Evolutionary conservation across 1,140 invertebrate species (phyloP).

Genomic region (Chrysopa pallens): DNA sequence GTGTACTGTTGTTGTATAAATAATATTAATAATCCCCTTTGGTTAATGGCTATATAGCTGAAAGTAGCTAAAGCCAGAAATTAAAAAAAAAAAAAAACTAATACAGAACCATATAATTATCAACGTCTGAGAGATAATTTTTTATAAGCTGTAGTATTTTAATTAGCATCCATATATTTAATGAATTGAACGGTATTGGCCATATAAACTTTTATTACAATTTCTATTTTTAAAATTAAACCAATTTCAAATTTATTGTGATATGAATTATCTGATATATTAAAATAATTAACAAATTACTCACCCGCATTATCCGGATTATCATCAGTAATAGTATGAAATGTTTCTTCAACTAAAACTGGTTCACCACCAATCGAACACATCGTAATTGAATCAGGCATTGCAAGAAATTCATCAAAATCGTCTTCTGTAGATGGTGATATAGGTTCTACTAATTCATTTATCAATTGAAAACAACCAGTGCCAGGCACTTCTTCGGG

Average conservation of each 20-base stretch:
- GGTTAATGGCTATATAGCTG: too few species aligned
- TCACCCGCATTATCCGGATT: background rate
- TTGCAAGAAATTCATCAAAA: slow-evolving; percentile 38
- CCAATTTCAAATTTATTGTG: slow-evolving; percentile 4
- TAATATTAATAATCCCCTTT: too few species aligned
- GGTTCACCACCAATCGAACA: slow-evolving; percentile 29
- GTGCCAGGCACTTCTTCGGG: too few species aligned
- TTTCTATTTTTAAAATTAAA: slow-evolving; percentile 1
- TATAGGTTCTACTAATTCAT: background rate
- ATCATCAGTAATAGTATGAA: slow-evolving; percentile 14
- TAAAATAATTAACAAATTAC: background rate
- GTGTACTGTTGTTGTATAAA: too few species aligned
- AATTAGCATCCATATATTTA: too few species aligned
- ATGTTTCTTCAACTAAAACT: slow-evolving; percentile 22
- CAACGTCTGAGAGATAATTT: too few species aligned
- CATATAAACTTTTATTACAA: slow-evolving; percentile 7
- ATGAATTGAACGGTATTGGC: too few species aligned
- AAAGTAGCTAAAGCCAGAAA: too few species aligned
- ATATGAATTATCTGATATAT: slow-evolving; percentile 15
- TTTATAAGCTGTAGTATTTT: too few species aligned
- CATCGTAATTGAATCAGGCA: slow-evolving; percentile 36
- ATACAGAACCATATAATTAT: too few species aligned
- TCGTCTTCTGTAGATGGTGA: slow-evolving; percentile 28
- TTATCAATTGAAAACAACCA: too few species aligned
- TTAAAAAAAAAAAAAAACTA: too few species aligned